phyloP scores from a whole-genome alignment of 1,140 invertebrate genomes.

The Zaprionus tsacasi region DNA sequence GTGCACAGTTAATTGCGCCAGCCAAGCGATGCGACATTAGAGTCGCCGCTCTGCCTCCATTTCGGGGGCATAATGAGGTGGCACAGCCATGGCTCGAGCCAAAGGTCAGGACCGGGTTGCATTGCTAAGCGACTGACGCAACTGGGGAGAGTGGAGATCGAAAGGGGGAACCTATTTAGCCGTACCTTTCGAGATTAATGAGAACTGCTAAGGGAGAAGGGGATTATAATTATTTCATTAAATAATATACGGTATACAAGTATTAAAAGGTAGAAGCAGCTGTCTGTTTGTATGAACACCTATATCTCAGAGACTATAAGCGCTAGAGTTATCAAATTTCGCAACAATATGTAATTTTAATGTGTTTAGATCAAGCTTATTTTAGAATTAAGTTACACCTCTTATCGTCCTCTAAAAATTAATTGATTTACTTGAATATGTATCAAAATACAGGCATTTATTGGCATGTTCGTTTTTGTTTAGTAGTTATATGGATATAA shows the following conservation, averaged over 20 bases:
- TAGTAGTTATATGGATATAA: too few species aligned
- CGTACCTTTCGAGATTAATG: too few species aligned
- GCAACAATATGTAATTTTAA: background rate
- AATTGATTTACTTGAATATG: too few species aligned
- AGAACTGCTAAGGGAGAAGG: background rate
- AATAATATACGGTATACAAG: too few species aligned
- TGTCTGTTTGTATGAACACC: background rate
- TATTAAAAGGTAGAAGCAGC: too few species aligned
- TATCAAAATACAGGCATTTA: too few species aligned
- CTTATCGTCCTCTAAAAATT: too few species aligned
- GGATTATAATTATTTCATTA: too few species aligned
- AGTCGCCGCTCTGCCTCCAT: constrained; percentile 79
- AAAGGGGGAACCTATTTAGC: background rate
- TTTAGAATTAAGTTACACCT: too few species aligned
- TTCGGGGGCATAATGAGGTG: constrained; percentile 69
- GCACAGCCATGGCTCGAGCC: constrained; percentile 37
- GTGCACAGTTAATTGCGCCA: constrained; percentile 45
- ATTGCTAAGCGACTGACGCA: background rate
- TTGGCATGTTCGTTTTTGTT: too few species aligned
- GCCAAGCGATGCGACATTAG: constrained; percentile 56
- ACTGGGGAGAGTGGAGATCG: background rate
- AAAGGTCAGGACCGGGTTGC: constrained; percentile 46
- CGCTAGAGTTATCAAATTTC: background rate
- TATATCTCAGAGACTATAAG: background rate
- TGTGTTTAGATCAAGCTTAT: background rate